phyloP scores from a whole-genome alignment of 1,140 invertebrate species.

The Lucilia sericata region DNA sequence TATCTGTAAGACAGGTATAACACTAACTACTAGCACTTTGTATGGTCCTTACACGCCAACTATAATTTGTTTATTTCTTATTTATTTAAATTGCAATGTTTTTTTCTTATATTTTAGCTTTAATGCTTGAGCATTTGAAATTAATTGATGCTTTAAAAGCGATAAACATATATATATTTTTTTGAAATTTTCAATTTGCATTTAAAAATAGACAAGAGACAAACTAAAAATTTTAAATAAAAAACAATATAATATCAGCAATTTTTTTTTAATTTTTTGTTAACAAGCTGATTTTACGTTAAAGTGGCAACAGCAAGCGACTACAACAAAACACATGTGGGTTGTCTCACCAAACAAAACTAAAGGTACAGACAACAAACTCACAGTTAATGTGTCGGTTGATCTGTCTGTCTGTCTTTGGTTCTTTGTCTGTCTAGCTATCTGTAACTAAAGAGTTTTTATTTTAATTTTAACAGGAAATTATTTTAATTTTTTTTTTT shows the following conservation, averaged over 20 bases:
- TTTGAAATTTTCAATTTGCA: slow-evolving; percentile 33
- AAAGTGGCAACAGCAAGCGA: slow-evolving; percentile 4
- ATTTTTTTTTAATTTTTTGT: slow-evolving; percentile 20
- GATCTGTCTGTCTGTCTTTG: background rate
- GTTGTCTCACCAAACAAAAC: slow-evolving; percentile 22
- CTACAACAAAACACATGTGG: slow-evolving; percentile 30
- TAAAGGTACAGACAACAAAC: background rate
- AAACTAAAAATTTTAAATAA: background rate
- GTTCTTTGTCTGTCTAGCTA: background rate
- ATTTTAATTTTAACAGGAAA: slow-evolving; percentile 29
- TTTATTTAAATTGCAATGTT: background rate
- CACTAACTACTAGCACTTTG: background rate
- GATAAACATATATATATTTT: slow-evolving; percentile 25
- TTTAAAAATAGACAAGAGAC: slow-evolving; percentile 28
- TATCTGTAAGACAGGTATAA: background rate
- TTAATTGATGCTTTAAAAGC: slow-evolving; percentile 43
- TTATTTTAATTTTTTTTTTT: slow-evolving; percentile 41
- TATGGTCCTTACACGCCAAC: background rate
- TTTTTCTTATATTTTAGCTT: background rate
- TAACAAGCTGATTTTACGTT: slow-evolving; percentile 27
- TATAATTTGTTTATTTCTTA: background rate
- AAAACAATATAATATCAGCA: slow-evolving; percentile 21
- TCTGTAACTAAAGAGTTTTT: slow-evolving; percentile 15
- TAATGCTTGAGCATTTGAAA: slow-evolving; percentile 34
- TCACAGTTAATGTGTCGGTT: background rate